Conservation (phyloP, 2,113 vertebrate species). For the Donacobius atricapilla region DNA sequence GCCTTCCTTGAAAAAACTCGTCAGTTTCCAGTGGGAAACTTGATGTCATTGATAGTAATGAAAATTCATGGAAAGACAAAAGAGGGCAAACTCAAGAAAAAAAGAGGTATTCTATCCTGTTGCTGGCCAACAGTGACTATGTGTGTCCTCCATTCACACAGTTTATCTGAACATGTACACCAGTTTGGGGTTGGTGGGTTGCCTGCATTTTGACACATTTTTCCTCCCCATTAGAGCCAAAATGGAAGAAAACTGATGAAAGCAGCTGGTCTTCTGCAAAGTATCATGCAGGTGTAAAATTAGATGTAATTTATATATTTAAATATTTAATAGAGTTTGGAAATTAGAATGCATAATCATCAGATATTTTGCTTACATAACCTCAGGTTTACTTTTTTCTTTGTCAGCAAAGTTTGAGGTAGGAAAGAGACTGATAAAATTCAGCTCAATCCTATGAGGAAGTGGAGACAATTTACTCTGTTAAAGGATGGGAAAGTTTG, state of each 20-base stretch:
- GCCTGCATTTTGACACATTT: background rate
- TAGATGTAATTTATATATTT: background rate
- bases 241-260: background rate
- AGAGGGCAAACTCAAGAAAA: background rate
- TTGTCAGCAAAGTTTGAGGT: background rate
- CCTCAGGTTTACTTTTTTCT: background rate
- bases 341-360: background rate
- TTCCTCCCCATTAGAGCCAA: background rate
- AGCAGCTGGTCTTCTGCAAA: background rate
- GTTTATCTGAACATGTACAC: background rate
- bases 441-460: background rate
- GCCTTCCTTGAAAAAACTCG: background rate
- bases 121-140: background rate
- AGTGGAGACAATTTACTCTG: background rate
- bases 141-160: fast-evolving
- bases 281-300: background rate
- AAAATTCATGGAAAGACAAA: background rate
- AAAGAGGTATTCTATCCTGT: background rate
- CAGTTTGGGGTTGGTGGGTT: background rate
- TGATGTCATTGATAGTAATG: background rate
- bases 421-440: background rate
- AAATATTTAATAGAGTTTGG: background rate
- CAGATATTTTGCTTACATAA: background rate
- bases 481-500: background rate
- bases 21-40: background rate